These are phyloP conservation scores for Chiloscyllium plagiosum DNA, from an alignment of 2,113 vertebrate species.

Conservation along the genomic window DNA sequence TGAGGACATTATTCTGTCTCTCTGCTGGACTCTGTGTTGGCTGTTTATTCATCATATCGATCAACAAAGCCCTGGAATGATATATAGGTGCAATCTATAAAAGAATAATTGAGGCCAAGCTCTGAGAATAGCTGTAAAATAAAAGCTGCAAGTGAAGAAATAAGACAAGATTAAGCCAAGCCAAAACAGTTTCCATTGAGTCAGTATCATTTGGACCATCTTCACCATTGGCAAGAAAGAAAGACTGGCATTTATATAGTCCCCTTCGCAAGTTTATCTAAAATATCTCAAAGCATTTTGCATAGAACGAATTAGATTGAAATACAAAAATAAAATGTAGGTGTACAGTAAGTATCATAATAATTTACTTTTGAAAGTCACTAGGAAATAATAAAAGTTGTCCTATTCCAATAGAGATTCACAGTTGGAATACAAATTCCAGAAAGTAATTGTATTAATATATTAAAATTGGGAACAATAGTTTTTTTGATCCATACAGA, in stretches of 20 bases:
- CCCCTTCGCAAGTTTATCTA: neutral
- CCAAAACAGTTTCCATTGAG: neutral
- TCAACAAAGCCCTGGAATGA: neutral
- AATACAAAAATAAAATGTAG: neutral
- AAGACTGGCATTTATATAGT: neutral
- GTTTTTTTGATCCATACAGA: neutral
- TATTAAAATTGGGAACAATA: neutral
- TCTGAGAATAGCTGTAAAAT: neutral
- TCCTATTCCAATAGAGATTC: neutral
- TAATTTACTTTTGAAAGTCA: neutral
- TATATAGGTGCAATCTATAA: neutral
- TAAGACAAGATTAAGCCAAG: neutral
- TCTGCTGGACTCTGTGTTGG: neutral
- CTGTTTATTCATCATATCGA: neutral
- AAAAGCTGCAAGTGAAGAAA: neutral
- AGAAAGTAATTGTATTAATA: neutral
- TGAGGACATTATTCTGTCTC: neutral
- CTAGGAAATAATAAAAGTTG: neutral
- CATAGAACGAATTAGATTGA: neutral
- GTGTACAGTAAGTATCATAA: neutral
- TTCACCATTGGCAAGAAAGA: neutral
- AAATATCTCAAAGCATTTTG: neutral
- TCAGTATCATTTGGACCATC: neutral
- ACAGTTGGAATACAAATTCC: neutral
- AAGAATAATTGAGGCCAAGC: neutral